Percentiles rank a stretch among this genome's conserved stretches.
These are phyloP conservation scores for Ceriagrion tenellum DNA, from an alignment of 2,888 invertebrate species.

Conservation along the genomic window DNA sequence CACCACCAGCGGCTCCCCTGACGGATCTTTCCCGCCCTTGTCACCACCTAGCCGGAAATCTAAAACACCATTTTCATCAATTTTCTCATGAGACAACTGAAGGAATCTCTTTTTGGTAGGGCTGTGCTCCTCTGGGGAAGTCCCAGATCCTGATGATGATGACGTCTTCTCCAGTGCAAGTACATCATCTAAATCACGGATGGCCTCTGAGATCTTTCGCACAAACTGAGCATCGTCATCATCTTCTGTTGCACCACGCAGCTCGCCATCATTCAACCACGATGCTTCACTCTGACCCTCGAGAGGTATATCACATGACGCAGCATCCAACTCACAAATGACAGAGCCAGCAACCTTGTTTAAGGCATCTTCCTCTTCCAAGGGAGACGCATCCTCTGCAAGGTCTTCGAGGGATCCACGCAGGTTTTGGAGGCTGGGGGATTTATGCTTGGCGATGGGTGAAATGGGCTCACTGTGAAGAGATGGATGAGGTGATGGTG, in stretches of 20 bases:
- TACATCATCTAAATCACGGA: conserved; percentile 83
- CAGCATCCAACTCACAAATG: background rate
- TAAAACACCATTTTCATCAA: conserved; percentile 71
- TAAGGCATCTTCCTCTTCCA: conserved; percentile 1
- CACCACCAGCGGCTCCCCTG: background rate
- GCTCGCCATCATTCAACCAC: conserved; percentile 28
- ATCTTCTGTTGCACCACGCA: conserved; percentile 73
- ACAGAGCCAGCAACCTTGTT: background rate
- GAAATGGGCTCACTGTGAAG: conserved; percentile 70
- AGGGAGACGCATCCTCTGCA: conserved; percentile 71
- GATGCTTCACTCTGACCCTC: conserved; percentile 31
- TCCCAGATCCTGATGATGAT: conserved; percentile 70
- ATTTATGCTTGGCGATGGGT: conserved; percentile 72
- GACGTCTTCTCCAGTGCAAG: conserved; percentile 83
- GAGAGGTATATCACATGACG: background rate
- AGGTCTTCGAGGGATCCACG: conserved; percentile 86
- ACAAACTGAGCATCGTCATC: conserved; percentile 83
- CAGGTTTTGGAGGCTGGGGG: conserved; percentile 81
- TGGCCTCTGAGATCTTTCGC: conserved; percentile 82
- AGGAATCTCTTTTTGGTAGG: conserved; percentile 54
- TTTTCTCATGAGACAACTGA: conserved; percentile 54
- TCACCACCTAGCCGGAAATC: conserved; percentile 77
- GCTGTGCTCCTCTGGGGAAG: conserved; percentile 47
- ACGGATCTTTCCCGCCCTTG: background rate
- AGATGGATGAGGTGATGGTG: conserved; percentile 72